Conservation (phyloP, 2,888 invertebrate species). For the Drosophila aldrichi region DNA sequence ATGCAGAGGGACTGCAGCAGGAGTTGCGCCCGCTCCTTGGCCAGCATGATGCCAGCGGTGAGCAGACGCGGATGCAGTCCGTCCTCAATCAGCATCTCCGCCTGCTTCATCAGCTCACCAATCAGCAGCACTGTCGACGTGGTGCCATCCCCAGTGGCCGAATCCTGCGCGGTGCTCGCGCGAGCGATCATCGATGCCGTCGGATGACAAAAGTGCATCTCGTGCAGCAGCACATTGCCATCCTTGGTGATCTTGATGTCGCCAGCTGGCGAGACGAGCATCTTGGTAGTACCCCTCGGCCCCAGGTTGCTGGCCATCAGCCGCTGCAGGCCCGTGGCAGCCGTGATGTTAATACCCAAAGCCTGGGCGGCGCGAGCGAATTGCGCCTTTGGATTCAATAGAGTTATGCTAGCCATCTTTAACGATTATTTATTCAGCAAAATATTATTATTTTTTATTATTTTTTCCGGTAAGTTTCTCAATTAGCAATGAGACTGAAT, state of each 20-base stretch:
- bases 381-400: conserved; percentile 99
- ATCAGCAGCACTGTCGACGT: conserved; percentile 98
- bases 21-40: conserved; percentile 93
- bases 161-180: conserved; percentile 99
- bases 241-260: conserved; percentile 99
- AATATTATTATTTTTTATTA: background rate
- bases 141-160: conserved; percentile 98
- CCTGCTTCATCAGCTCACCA: conserved; percentile 98
- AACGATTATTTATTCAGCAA: background rate
- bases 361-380: conserved; percentile 98
- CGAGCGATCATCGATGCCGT: conserved; percentile 98
- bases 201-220: conserved; percentile 99
- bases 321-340: conserved; percentile 98
- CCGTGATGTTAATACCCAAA: conserved; percentile 97
- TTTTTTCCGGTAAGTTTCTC: too few relatives aligned
- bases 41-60: conserved; percentile 97
- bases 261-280: conserved; percentile 99
- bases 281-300: conserved; percentile 99
- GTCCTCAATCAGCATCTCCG: conserved; percentile 96
- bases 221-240: conserved; percentile 98
- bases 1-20: conserved; percentile 94
- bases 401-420: conserved; percentile 94
- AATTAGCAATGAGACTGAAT: too few relatives aligned
- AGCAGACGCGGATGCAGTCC: conserved; percentile 95
- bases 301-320: conserved; percentile 99